A percentile compares a stretch with the other conserved stretches of the same genome.
These are phyloP conservation scores for Melieria crassipennis DNA, from an alignment of 2,888 invertebrate genomes.

Conservation along the genomic window DNA sequence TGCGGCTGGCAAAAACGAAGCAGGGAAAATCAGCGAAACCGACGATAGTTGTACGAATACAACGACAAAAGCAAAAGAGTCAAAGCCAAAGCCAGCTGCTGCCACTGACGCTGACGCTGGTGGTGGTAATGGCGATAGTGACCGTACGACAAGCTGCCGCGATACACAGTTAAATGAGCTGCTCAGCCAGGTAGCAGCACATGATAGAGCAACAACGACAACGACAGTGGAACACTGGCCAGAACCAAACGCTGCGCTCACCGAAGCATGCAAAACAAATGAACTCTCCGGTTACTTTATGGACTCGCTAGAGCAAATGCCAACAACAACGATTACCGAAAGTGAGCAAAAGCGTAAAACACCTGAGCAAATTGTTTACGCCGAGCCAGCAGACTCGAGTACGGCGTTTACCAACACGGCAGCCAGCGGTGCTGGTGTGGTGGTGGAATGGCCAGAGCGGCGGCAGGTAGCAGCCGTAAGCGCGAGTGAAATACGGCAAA, in stretches of 20 bases:
- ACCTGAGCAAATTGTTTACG: conserved; percentile 47
- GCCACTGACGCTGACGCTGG: too few species aligned
- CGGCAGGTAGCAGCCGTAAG: conserved; percentile 17
- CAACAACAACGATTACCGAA: conserved; percentile 28
- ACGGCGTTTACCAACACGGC: conserved; percentile 10
- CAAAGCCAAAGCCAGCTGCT: not conserved
- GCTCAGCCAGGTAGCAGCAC: not conserved
- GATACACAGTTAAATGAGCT: conserved; percentile 45
- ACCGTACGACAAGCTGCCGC: conserved; percentile 33
- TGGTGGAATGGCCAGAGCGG: conserved; percentile 17
- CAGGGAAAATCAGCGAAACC: conserved; percentile 35
- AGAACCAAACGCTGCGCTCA: conserved; percentile 38
- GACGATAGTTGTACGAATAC: conserved; percentile 26
- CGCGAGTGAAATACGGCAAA: conserved; percentile 34
- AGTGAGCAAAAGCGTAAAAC: conserved; percentile 47
- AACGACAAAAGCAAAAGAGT: conserved; percentile 17
- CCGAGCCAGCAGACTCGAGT: conserved; percentile 3
- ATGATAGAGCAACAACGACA: conserved; percentile 44
- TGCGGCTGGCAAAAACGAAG: conserved; percentile 18
- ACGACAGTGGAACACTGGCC: conserved; percentile 10
- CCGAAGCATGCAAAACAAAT: conserved; percentile 46
- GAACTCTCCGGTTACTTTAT: conserved; percentile 45
- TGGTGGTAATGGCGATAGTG: conserved; percentile 8
- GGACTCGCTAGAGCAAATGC: conserved; percentile 41
- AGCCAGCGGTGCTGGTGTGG: conserved; percentile 5